A percentile compares a stretch with the other conserved stretches of the same genome.
These are phyloP conservation scores for Drosophila azteca DNA, from an alignment of 1,140 invertebrate species.

Conservation along the genomic window DNA sequence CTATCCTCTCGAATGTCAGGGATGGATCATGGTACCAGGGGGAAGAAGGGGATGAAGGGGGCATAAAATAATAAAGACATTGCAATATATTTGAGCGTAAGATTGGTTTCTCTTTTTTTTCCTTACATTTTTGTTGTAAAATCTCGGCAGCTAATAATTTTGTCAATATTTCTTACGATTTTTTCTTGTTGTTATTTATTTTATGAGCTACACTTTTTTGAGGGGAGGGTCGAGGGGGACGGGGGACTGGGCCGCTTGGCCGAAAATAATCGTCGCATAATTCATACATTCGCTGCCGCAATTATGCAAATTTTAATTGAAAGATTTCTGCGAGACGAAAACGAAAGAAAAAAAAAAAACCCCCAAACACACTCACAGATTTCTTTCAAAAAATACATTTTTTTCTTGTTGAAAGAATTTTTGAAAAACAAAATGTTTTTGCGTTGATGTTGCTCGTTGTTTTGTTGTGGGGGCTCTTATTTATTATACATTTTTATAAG, in stretches of 20 bases:
- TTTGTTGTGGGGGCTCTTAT: constrained; percentile 37
- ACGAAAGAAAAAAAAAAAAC: constrained; percentile 14
- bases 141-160: constrained; percentile 72
- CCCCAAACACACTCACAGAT: constrained; percentile 17
- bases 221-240: too few relatives aligned
- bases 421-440: constrained; percentile 45
- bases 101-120: constrained; percentile 28
- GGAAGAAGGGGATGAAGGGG: constrained; percentile 2
- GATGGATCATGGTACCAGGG: background rate
- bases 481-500: constrained; percentile 61
- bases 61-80: constrained; percentile 78
- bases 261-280: constrained; percentile 79
- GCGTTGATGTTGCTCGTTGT: constrained; percentile 21
- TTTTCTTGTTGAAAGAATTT: constrained; percentile 54
- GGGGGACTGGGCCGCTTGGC: constrained; percentile 7
- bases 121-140: constrained; percentile 67
- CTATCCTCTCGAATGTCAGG: background rate
- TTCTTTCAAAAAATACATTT: constrained; percentile 53
- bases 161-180: constrained; percentile 65
- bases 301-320: constrained; percentile 82
- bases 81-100: constrained; percentile 63
- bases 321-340: constrained; percentile 55
- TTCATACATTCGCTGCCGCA: constrained; percentile 75
- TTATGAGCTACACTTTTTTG: constrained; percentile 75
- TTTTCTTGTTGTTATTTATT: constrained; percentile 66